Conservation (phyloP, 2,113 vertebrate species). For the Chaetura pelagica region DNA sequence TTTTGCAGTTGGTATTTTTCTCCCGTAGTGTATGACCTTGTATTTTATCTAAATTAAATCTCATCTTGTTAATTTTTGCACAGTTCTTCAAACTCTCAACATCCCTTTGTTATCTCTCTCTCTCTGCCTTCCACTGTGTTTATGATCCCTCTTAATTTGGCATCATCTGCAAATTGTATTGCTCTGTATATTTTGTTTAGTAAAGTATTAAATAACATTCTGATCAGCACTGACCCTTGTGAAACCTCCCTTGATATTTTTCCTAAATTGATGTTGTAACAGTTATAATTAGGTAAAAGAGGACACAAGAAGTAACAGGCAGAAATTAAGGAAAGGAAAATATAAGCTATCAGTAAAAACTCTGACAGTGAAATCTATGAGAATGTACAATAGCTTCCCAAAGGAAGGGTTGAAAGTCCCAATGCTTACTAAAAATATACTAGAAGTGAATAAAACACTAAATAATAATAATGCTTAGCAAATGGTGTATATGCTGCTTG, state of each 20-base stretch:
- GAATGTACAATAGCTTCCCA: conserved; percentile 32
- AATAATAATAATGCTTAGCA: conserved; percentile 1
- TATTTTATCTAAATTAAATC: conserved; percentile 78
- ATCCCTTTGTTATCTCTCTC: conserved; percentile 66
- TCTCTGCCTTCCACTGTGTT: conserved; percentile 56
- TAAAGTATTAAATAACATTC: conserved; percentile 60
- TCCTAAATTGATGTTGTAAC: conserved; percentile 46
- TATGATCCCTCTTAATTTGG: conserved; percentile 71
- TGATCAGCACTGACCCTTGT: conserved; percentile 54
- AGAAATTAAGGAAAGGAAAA: conserved; percentile 62
- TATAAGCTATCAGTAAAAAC: conserved; percentile 55
- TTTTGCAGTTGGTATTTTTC: conserved; percentile 57
- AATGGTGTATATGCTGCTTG: background rate
- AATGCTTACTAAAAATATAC: conserved; percentile 27
- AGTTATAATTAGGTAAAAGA: conserved; percentile 64
- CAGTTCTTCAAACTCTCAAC: conserved; percentile 74
- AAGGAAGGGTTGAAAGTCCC: conserved; percentile 25
- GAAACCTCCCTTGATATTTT: conserved; percentile 61
- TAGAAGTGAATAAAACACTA: conserved; percentile 34
- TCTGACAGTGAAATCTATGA: conserved; percentile 41
- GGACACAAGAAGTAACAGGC: conserved; percentile 46
- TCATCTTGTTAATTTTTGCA: conserved; percentile 75
- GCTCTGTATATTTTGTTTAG: conserved; percentile 57
- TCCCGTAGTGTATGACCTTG: conserved; percentile 67
- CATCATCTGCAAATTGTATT: conserved; percentile 64